Base-by-base conservation (phyloP, 1,140 invertebrate species). In the Scaptomyza pallida region DNA sequence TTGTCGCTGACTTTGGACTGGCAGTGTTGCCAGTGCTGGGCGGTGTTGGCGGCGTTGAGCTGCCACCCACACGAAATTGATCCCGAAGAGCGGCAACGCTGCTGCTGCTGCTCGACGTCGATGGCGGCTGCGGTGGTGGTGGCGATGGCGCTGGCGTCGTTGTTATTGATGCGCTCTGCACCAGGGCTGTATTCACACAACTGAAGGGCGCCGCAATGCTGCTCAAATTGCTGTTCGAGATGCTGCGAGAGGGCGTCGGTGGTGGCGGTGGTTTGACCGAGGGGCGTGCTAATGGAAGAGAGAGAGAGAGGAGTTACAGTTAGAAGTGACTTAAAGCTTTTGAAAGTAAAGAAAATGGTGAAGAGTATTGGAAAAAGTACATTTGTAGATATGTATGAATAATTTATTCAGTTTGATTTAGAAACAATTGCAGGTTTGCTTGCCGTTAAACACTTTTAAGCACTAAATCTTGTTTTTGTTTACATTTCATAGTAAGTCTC, bases 261-360 rank as follows among this genome's bases (percentile, higher is more conserved):
- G 90, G 90, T 40, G 90, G 90, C 21, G 90, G 90, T 12, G 90
- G 89, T 55, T 91, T 91, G 0, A 91, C 86, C 57, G 80, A 82
- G 21, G 90, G 90, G 5, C 90, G 90, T 63, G 89, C 90, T 68
- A 23, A 6, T 5, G 13, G 23, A 3, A 12, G 12, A 16, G 26
- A 30, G 19, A 9, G 10, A 23, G 6, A 23, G 2, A n/a, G 2
- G 15, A 30, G n/a, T 21, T 30, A 30, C 26, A 26, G 23, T 26
- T 37, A 9, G 17, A 5, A n/a, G 9, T 26, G 4, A 16, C 13
- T n/a, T 16, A 9, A 21, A 10, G 16, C 30, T 33, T 33, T n/a
- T n/a, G n/a, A n/a, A n/a, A n/a, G n/a, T n/a, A n/a, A n/a, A n/a
- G n/a, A n/a, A 33, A 33, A 33, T 6, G 30, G n/a, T n/a, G n/a